These are phyloP conservation scores for Poeciliopsis turneri DNA, from an alignment of 2,797 vertebrate species.

Conservation along the genomic window DNA sequence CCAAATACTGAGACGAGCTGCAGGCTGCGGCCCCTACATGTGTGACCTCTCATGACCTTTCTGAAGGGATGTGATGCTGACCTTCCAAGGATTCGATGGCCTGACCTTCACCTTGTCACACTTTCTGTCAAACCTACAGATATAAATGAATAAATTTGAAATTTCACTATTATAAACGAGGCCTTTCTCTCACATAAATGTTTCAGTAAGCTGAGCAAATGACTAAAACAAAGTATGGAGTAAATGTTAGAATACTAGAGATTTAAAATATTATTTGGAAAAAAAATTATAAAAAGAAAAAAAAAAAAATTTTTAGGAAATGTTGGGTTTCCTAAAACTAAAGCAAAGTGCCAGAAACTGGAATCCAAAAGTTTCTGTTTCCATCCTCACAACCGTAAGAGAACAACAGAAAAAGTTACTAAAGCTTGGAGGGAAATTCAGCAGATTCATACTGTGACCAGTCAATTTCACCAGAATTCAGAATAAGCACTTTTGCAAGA, in stretches of 20 bases:
- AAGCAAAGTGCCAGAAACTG: background rate
- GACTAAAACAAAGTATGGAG: background rate
- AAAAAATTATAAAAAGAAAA: background rate
- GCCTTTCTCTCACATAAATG: background rate
- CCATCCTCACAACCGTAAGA: background rate
- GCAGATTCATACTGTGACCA: background rate
- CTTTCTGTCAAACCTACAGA: background rate
- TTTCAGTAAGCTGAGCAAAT: background rate
- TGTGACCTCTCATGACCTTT: constrained; percentile 5
- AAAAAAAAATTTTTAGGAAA: background rate
- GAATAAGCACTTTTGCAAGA: background rate
- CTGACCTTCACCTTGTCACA: constrained; percentile 16
- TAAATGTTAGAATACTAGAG: background rate
- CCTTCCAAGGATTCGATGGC: constrained; percentile 19
- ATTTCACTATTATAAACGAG: background rate
- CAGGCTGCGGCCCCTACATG: background rate
- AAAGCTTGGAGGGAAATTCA: background rate
- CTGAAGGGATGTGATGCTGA: constrained; percentile 37
- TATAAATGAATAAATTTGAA: background rate
- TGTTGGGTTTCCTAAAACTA: background rate
- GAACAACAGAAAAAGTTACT: background rate
- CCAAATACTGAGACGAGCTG: constrained; percentile 7
- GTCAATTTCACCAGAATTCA: background rate
- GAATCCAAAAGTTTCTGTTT: background rate
- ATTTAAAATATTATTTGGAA: background rate